phyloP scores from a whole-genome alignment of 2,888 invertebrate genomes.

The Girardia tigrina region DNA sequence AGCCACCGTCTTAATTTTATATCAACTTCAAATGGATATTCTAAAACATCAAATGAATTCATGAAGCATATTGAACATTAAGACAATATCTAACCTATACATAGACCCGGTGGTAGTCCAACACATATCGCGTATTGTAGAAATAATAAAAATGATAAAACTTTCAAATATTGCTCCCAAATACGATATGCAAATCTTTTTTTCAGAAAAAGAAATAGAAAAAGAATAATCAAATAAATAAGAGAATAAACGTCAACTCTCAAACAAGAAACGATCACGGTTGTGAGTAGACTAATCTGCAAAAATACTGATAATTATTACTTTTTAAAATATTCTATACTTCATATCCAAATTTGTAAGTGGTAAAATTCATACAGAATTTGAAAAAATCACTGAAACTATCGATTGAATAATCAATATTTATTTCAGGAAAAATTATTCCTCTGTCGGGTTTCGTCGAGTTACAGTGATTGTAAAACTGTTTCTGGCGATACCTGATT shows the following conservation, averaged over 20 bases:
- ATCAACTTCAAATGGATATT: slow-evolving; percentile 53
- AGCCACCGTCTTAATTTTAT: slow-evolving; percentile 59
- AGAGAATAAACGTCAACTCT: slow-evolving; percentile 77
- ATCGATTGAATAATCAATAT: slow-evolving; percentile 68
- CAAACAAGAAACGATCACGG: slow-evolving; percentile 72
- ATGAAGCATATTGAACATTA: slow-evolving; percentile 23
- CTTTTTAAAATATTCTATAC: slow-evolving; percentile 57
- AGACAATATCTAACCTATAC: slow-evolving; percentile 57
- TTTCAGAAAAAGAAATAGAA: slow-evolving; percentile 58
- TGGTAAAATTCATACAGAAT: slow-evolving; percentile 80
- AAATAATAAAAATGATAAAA: slow-evolving; percentile 66
- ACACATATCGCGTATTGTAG: slow-evolving; percentile 74
- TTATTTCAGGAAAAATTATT: slow-evolving; percentile 63
- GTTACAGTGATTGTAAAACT: slow-evolving; percentile 49
- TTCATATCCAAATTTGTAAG: slow-evolving; percentile 81
- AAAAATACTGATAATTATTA: slow-evolving; percentile 32
- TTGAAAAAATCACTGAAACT: slow-evolving; percentile 65
- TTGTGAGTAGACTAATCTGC: slow-evolving; percentile 68
- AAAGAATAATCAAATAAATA: slow-evolving; percentile 69
- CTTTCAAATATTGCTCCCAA: slow-evolving; percentile 72
- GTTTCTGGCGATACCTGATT: slow-evolving; percentile 66
- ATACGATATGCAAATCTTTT: slow-evolving; percentile 59
- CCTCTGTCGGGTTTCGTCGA: slow-evolving; percentile 45
- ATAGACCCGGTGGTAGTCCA: slow-evolving; percentile 69
- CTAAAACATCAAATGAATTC: slow-evolving; percentile 47